A percentile compares a stretch with the other conserved stretches of the same genome.
phyloP scores from a whole-genome alignment of 2,888 invertebrate species.

The Frankliniella intonsa region DNA sequence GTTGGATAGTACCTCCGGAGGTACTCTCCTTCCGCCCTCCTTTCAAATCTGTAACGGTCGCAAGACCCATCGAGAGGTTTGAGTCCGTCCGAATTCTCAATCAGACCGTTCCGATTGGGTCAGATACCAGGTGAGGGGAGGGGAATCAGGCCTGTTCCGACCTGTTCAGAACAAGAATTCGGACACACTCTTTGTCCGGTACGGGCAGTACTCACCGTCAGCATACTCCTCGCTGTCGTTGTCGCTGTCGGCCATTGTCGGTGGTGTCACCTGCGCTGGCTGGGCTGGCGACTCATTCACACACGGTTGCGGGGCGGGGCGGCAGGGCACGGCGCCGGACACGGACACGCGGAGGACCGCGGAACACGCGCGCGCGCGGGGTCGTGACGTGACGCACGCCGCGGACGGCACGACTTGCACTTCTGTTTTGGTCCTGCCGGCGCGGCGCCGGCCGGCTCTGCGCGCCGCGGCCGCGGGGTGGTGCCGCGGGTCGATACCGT shows the following conservation, averaged over 20 bases:
- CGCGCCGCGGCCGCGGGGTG: not conserved
- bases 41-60: too few species aligned
- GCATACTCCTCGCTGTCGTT: slow-evolving; percentile 11
- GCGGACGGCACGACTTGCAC: not conserved
- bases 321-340: not conserved
- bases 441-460: not conserved
- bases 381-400: not conserved
- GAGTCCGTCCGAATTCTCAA: too few species aligned
- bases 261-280: not conserved
- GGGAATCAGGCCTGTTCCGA: too few species aligned
- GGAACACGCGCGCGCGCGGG: not conserved
- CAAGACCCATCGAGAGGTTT: too few species aligned
- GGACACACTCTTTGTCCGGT: too few species aligned
- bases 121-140: too few species aligned
- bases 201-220: not conserved
- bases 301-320: not conserved
- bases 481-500: not conserved
- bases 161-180: too few species aligned
- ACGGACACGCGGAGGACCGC: not conserved
- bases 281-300: not conserved
- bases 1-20: too few species aligned
- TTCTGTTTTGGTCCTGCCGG: slow-evolving; percentile 22
- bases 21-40: too few species aligned
- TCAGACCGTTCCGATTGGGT: too few species aligned
- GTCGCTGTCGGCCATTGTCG: not conserved